phyloP scores from a whole-genome alignment of 2,113 vertebrate species.

The Struthidea cinerea region DNA sequence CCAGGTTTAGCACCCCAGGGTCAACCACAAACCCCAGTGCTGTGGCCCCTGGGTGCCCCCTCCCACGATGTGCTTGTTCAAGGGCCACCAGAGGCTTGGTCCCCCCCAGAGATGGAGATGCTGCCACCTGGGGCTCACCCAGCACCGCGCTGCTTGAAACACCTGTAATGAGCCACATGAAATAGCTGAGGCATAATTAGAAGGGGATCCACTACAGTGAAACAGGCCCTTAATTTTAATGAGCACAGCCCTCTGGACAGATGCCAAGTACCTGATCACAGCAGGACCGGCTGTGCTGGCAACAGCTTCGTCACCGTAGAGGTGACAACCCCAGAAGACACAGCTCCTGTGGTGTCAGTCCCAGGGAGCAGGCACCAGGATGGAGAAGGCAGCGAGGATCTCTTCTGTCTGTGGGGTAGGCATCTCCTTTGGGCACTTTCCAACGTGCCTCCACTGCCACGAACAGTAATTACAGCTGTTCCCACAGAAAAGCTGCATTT shows the following conservation, averaged over 20 bases:
- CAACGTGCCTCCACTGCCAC: rapidly evolving
- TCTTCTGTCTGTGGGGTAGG: neutral
- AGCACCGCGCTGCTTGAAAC: neutral
- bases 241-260: neutral
- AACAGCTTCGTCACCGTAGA: rapidly evolving
- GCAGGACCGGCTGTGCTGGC: neutral
- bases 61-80: neutral
- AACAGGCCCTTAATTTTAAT: constrained; percentile 23
- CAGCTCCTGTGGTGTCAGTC: neutral
- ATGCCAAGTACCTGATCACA: neutral
- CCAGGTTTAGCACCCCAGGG: neutral
- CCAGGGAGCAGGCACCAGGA: neutral
- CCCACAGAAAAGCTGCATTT: neutral
- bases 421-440: neutral
- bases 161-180: constrained; percentile 1
- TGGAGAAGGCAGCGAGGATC: neutral
- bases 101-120: neutral
- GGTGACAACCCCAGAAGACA: neutral
- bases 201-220: neutral
- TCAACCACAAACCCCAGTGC: neutral
- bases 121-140: neutral
- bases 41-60: neutral
- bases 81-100: rapidly evolving
- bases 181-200: constrained; percentile 7
- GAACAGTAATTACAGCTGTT: neutral